A percentile compares a stretch with the other conserved stretches of the same genome.
These are phyloP conservation scores for Xenops minutus DNA, from an alignment of 2,797 vertebrate species.

Conservation along the genomic window DNA sequence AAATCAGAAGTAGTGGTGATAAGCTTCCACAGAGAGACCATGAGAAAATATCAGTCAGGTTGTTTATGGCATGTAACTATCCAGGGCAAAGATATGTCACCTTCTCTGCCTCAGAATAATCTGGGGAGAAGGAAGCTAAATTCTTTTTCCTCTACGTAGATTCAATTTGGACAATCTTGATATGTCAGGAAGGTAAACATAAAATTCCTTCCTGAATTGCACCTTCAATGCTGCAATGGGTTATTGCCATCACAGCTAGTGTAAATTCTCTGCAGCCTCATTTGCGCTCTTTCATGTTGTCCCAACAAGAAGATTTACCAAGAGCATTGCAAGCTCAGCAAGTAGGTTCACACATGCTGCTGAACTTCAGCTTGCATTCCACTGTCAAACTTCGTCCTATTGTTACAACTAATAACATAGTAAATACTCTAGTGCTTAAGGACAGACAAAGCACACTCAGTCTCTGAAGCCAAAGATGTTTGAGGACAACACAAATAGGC, in stretches of 20 bases:
- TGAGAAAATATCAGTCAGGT: neutral
- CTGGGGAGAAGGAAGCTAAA: neutral
- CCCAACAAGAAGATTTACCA: neutral
- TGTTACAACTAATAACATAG: neutral
- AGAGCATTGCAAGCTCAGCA: neutral
- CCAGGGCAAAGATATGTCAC: fast-evolving
- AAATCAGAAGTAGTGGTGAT: neutral
- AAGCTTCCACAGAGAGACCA: neutral
- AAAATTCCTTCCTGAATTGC: neutral
- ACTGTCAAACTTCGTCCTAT: neutral
- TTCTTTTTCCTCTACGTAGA: neutral
- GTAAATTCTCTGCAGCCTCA: neutral
- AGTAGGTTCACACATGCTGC: fast-evolving
- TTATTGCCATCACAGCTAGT: neutral
- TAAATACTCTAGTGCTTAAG: neutral
- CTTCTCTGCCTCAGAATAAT: neutral
- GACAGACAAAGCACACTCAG: neutral
- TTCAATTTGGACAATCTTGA: neutral
- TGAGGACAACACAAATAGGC: neutral
- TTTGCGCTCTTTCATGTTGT: neutral
- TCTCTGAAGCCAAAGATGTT: neutral
- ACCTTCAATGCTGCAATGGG: neutral
- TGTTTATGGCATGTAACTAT: fast-evolving
- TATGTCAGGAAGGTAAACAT: neutral
- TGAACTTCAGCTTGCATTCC: neutral